Base-by-base conservation (phyloP, 2,113 vertebrate genomes). In the Gyps fulvus region DNA sequence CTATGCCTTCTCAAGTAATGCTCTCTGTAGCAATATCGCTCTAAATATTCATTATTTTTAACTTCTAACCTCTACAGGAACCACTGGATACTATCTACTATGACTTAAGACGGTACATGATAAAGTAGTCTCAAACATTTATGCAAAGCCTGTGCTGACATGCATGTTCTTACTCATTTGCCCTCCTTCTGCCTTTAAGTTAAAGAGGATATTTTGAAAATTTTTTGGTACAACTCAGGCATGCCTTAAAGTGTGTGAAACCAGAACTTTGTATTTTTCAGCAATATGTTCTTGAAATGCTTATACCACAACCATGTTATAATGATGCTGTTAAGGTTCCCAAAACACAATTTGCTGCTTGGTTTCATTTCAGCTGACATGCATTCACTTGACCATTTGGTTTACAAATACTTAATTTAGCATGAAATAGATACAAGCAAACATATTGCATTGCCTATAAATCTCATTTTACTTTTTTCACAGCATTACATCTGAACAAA, bases 361-460 rank as follows among this genome's bases (percentile, higher is more conserved):
- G 0, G 57, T 91, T 96, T 89, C 55, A 67, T 93, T 96, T 91
- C 83, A 5, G 21, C 91, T 94, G 94, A 74, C 59, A 40, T 87
- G 32, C 69, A n/a, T 84, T 89, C 55, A 92, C 43, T 63, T 84
- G 77, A 80, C 55, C 43, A 2, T 93, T 93, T 81, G 40, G 63
- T 96, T 95, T 93, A 83, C 57, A 91, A 45, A 84, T 92, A 90
- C 49, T 86, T 83, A 58, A 72, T 84, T 92, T 86, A 91, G 92
- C 77, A 69, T 95, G 52, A 93, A 84, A 87, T 52, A 79, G 27
- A 49, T 82, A 73, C 5, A 57, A 89, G 36, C 17, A 91, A 91
- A 69, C 8, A 8, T 82, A 70, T 92, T 89, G 31, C 61, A 79
- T 89, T 89, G 59, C n/a, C 21, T 89, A 3, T 84, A 52, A 89